These are phyloP conservation scores for Hirtodrosophila duncani DNA, from an alignment of 2,888 invertebrate genomes.

Conservation along the genomic window DNA sequence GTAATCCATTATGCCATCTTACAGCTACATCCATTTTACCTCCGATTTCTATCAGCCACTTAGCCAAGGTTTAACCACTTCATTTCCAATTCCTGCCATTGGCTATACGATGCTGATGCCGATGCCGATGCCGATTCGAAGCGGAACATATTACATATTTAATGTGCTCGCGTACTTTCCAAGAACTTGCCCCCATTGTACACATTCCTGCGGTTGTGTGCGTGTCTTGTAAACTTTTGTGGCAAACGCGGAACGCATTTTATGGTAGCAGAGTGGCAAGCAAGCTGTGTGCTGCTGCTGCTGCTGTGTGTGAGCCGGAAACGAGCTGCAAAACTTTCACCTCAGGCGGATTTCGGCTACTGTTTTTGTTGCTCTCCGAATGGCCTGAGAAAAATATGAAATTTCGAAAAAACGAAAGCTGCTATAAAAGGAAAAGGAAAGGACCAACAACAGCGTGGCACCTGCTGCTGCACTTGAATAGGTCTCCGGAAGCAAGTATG, in stretches of 20 bases:
- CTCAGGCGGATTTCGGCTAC: slow-evolving; percentile 41
- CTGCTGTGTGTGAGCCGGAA: slow-evolving; percentile 48
- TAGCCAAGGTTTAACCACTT: too few relatives aligned
- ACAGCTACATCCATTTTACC: too few relatives aligned
- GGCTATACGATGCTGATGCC: slow-evolving; percentile 36
- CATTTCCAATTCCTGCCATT: slow-evolving; percentile 27
- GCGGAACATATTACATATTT: slow-evolving; percentile 70
- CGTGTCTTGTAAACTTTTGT: slow-evolving; percentile 61
- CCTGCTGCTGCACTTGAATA: slow-evolving; percentile 54
- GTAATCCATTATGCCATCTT: too few relatives aligned
- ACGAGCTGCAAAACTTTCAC: slow-evolving; percentile 69
- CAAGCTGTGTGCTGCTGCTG: neutral
- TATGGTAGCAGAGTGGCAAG: slow-evolving; percentile 19
- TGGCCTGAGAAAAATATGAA: slow-evolving; percentile 57
- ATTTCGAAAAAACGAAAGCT: slow-evolving; percentile 50
- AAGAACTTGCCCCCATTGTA: slow-evolving; percentile 36
- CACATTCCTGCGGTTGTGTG: slow-evolving; percentile 25
- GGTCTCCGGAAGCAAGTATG: slow-evolving; percentile 3
- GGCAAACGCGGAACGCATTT: slow-evolving; percentile 55
- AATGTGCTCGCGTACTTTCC: slow-evolving; percentile 62
- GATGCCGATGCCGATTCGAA: too few relatives aligned
- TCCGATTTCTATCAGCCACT: too few relatives aligned
- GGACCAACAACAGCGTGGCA: slow-evolving; percentile 31
- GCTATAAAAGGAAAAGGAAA: slow-evolving; percentile 42
- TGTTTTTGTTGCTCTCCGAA: slow-evolving; percentile 15